phyloP scores from a whole-genome alignment of 1,140 invertebrate species.

The Pseudachorutes palmiensis region DNA sequence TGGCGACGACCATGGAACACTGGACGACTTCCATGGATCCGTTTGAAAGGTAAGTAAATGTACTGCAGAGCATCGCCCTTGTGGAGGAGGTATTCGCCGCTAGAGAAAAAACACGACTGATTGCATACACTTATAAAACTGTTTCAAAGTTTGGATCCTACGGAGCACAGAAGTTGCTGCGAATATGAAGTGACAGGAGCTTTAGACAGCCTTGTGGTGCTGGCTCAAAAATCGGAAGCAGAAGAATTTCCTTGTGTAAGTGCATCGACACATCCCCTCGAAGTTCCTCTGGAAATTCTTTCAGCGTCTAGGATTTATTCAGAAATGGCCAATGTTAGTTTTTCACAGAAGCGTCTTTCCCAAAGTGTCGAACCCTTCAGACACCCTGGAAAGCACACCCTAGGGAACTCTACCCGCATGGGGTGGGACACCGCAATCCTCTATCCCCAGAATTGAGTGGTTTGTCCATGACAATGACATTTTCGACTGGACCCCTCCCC shows the following conservation, averaged over 20 bases:
- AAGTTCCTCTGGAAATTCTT: conserved; percentile 92
- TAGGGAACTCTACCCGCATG: too few species aligned
- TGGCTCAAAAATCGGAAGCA: conserved; percentile 84
- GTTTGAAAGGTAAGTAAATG: conserved; percentile 91
- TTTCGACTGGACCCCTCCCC: too few species aligned
- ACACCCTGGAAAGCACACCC: too few species aligned
- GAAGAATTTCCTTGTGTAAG: conserved; percentile 86
- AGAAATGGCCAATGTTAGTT: too few species aligned
- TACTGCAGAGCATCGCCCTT: conserved; percentile 92
- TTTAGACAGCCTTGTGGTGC: conserved; percentile 77
- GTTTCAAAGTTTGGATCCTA: too few species aligned
- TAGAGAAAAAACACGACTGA: conserved; percentile 64
- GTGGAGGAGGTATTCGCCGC: conserved; percentile 94
- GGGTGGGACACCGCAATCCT: too few species aligned
- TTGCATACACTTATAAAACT: too few species aligned
- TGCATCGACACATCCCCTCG: conserved; percentile 91
- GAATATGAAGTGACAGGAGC: conserved; percentile 77
- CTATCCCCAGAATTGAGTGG: too few species aligned
- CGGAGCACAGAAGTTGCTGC: conserved; percentile 71
- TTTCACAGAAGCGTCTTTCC: too few species aligned
- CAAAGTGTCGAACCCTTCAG: too few species aligned
- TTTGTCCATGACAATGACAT: too few species aligned
- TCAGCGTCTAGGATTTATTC: conserved; percentile 63
- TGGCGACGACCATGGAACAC: conserved; percentile 95
- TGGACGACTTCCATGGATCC: conserved; percentile 98